Evolutionary conservation across 2,888 invertebrate species (phyloP).

Genomic region (Nymphalis urticae): DNA sequence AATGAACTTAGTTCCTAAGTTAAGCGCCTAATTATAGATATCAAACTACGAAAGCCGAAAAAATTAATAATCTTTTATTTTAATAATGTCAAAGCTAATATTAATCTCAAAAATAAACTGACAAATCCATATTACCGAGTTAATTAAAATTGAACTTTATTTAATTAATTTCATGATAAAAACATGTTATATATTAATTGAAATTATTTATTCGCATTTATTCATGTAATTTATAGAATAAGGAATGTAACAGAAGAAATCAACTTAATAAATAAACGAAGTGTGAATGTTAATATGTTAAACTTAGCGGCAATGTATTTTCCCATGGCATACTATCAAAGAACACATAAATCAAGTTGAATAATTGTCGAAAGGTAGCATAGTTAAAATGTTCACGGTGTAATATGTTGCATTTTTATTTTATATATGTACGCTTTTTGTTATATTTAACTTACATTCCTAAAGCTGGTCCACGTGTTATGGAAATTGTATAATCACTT

Average conservation of each 20-base stretch:
- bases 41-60: no score
- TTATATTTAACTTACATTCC: background rate
- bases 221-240: no score
- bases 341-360: conserved; percentile 62
- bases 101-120: no score
- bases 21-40: no score
- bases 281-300: conserved; percentile 19
- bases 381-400: conserved; percentile 49
- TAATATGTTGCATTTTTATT: conserved; percentile 61
- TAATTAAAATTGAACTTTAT: no score
- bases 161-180: no score
- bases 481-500: background rate
- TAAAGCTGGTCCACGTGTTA: background rate
- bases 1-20: no score
- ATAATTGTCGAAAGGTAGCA: conserved; percentile 56
- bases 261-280: conserved; percentile 13
- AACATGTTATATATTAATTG: no score
- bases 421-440: conserved; percentile 2
- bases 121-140: no score
- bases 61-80: no score
- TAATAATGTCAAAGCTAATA: no score
- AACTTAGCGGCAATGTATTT: conserved; percentile 38
- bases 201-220: no score
- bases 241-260: background rate
- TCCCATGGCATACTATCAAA: conserved; percentile 41